phyloP scores from a whole-genome alignment of 2,113 vertebrate genomes.

The Hoplias malabaricus region DNA sequence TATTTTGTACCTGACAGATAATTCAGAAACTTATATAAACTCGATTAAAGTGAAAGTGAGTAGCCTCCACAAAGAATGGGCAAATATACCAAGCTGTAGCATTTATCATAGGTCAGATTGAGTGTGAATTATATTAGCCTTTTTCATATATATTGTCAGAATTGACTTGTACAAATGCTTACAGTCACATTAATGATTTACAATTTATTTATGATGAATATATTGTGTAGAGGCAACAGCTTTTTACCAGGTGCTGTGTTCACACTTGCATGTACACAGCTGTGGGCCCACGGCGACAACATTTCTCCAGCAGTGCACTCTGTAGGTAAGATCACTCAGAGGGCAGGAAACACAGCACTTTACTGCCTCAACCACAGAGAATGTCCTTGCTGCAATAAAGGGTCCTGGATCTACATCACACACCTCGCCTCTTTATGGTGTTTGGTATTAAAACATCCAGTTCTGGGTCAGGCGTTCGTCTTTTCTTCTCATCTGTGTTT shows the following conservation, averaged over 20 bases:
- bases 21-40: no score
- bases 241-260: slow-evolving; percentile 11
- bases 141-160: background rate
- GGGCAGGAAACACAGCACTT: slow-evolving; percentile 31
- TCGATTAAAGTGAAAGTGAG: no score
- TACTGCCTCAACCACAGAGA: slow-evolving; percentile 36
- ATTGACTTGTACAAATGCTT: background rate
- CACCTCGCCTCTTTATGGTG: slow-evolving; percentile 22
- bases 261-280: slow-evolving; percentile 23
- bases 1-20: no score
- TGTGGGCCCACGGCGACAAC: slow-evolving; percentile 4
- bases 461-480: slow-evolving; percentile 2
- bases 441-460: slow-evolving; percentile 51
- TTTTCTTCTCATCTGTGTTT: slow-evolving; percentile 28
- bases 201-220: background rate
- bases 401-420: slow-evolving; percentile 43
- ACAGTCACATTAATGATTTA: background rate
- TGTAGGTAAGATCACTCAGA: slow-evolving; percentile 24
- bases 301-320: slow-evolving; percentile 13
- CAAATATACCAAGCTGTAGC: background rate
- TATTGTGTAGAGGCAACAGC: background rate
- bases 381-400: slow-evolving; percentile 11
- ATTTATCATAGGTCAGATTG: background rate
- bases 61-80: no score
- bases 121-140: background rate